Percentiles rank a stretch among this genome's conserved stretches.
Conservation (phyloP, 2,888 invertebrate genomes). For the Troides aeacus region DNA sequence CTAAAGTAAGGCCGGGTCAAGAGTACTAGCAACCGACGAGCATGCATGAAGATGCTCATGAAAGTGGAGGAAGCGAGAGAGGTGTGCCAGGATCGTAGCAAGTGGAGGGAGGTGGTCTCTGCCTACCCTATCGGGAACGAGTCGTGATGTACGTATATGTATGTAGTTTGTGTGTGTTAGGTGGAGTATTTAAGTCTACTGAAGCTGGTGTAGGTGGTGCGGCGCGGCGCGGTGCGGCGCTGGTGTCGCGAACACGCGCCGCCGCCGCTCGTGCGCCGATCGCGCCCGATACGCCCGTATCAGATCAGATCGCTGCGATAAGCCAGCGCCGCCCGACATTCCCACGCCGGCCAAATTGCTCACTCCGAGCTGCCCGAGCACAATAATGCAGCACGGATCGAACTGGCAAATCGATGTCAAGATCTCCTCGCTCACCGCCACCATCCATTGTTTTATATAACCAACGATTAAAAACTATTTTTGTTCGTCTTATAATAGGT, state of each 20-base stretch:
- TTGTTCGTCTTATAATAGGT: too few relatives aligned
- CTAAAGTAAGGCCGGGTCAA: too few relatives aligned
- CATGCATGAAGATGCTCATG: too few relatives aligned
- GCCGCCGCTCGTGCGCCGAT: not conserved
- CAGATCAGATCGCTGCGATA: constrained; percentile 51
- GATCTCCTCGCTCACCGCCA: constrained; percentile 5
- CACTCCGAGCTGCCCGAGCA: constrained; percentile 22
- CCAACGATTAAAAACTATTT: not conserved
- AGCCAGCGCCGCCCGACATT: constrained; percentile 36
- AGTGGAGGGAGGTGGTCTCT: too few relatives aligned
- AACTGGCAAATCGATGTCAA: constrained; percentile 15
- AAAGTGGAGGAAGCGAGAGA: too few relatives aligned
- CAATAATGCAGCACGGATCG: constrained; percentile 13
- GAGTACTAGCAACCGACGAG: too few relatives aligned
- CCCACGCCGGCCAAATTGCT: constrained; percentile 31
- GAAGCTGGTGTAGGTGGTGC: not conserved
- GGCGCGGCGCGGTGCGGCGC: not conserved
- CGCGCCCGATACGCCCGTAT: constrained; percentile 49
- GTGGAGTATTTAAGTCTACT: not conserved
- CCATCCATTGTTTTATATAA: constrained; percentile 6
- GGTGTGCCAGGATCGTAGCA: too few relatives aligned
- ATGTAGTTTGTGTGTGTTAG: too few relatives aligned
- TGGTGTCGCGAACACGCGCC: not conserved
- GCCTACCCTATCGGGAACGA: too few relatives aligned
- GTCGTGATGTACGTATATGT: too few relatives aligned